These are phyloP conservation scores for Homarus americanus DNA, from an alignment of 1,140 invertebrate species.

Conservation along the genomic window DNA sequence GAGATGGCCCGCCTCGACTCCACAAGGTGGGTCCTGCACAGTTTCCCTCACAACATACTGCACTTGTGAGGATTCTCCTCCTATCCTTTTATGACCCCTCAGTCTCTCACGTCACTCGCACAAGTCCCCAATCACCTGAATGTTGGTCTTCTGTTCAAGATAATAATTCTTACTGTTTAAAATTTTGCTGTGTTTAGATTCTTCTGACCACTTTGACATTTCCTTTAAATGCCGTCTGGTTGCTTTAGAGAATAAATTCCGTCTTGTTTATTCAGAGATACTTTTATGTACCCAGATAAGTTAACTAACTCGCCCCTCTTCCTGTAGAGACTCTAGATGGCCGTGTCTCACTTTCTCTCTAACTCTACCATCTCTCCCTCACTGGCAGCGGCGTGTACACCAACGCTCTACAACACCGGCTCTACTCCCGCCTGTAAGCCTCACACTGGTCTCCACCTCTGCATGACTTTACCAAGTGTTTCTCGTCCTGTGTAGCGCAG, in stretches of 20 bases:
- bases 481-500: too few relatives aligned
- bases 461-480: background rate
- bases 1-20: slow-evolving; percentile 88
- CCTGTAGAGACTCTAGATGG: background rate
- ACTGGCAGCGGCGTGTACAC: slow-evolving; percentile 66
- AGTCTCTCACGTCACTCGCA: background rate
- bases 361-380: slow-evolving; percentile 38
- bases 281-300: background rate
- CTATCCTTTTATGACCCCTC: background rate
- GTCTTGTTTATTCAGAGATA: background rate
- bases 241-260: background rate
- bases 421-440: slow-evolving; percentile 71
- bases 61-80: background rate
- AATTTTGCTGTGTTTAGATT: background rate
- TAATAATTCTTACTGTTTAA: background rate
- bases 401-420: slow-evolving; percentile 69
- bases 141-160: slow-evolving; percentile 2
- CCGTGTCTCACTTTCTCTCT: slow-evolving; percentile 6
- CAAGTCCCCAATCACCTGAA: background rate
- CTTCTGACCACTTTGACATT: background rate
- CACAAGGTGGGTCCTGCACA: slow-evolving; percentile 83
- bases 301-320: background rate
- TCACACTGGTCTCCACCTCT: background rate
- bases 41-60: background rate
- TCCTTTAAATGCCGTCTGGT: background rate